phyloP scores from a whole-genome alignment of 2,113 vertebrate genomes.

The Mormyrus iriodes region DNA sequence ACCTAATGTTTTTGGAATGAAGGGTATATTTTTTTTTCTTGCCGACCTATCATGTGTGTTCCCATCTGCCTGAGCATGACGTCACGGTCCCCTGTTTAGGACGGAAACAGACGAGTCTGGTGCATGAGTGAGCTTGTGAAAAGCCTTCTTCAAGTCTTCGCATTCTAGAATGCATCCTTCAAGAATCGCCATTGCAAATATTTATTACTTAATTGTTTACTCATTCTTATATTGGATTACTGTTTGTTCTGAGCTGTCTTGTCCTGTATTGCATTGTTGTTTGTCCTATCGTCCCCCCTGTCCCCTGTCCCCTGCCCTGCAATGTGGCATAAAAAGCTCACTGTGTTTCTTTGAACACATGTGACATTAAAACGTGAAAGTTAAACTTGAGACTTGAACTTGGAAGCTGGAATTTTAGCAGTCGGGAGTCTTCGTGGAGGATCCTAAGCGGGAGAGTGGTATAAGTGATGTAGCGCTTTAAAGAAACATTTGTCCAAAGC shows the following conservation, averaged over 20 bases:
- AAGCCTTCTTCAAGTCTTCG: neutral
- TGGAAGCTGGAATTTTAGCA: neutral
- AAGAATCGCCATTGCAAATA: neutral
- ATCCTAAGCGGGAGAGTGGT: neutral
- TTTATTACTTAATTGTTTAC: neutral
- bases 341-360: neutral
- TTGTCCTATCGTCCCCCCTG: neutral
- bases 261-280: neutral
- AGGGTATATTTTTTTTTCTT: slow-evolving; percentile 28
- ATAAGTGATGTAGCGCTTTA: neutral
- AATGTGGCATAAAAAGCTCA: neutral
- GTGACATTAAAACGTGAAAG: neutral
- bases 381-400: neutral
- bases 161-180: neutral
- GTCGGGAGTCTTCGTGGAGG: neutral
- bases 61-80: neutral
- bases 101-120: neutral
- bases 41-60: neutral
- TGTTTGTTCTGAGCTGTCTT: neutral
- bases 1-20: neutral
- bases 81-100: neutral
- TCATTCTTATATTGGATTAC: neutral
- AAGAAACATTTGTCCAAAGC: neutral
- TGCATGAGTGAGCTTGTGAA: neutral
- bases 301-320: neutral